These are phyloP conservation scores for Apistogramma diplotaenia DNA, from an alignment of 2,113 vertebrate species.

Conservation along the genomic window DNA sequence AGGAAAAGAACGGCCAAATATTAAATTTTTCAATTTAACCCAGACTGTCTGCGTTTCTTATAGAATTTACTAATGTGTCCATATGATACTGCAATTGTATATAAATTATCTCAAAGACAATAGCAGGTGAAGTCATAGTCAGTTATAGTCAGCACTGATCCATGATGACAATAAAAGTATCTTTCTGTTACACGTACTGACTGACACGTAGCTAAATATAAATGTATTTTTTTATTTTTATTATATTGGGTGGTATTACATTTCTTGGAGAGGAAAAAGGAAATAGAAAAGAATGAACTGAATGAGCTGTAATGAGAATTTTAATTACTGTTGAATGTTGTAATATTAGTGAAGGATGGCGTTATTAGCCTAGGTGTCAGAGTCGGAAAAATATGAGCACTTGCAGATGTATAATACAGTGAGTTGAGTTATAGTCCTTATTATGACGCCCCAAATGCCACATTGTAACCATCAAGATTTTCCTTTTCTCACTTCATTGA, in stretches of 20 bases:
- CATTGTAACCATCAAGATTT: constrained; percentile 2
- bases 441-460: constrained; percentile 29
- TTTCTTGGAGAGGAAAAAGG: background rate
- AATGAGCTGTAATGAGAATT: background rate
- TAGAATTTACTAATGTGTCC: background rate
- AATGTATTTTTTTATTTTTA: background rate
- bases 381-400: background rate
- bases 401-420: background rate
- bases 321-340: background rate
- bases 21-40: background rate
- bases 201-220: background rate
- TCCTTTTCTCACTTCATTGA: constrained; percentile 28
- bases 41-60: background rate
- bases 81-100: background rate
- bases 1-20: too few relatives aligned
- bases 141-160: background rate
- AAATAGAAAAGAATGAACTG: background rate
- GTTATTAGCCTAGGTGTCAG: background rate
- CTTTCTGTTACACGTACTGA: background rate
- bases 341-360: background rate
- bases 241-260: background rate
- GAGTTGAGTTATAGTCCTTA: constrained; percentile 8
- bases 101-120: background rate
- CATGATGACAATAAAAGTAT: background rate
- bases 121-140: background rate